Evolutionary conservation across 2,888 invertebrate genomes (phyloP), one percentile per base, ranked within the genome.

Genomic region (Bombylius discolor): DNA sequence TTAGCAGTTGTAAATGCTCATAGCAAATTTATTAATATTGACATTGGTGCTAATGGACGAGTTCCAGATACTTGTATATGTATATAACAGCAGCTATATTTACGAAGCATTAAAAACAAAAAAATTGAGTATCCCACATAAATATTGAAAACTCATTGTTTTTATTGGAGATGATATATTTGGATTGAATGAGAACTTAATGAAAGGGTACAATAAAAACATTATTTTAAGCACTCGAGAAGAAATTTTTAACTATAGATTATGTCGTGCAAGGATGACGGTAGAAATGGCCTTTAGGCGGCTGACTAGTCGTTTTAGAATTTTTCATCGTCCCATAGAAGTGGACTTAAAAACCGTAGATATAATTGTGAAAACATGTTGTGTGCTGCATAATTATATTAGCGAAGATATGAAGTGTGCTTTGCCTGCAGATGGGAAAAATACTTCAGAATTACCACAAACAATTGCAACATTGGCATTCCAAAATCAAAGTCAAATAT

Each of bases 161-260:
- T 52, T 56, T 23, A 52, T 56, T n/a, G 48, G 32, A 13, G 56
- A 56, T 45, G 51, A 56, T 44, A 36, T 36, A 23, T 56, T 47
- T 42, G 33, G 31, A 13, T 42, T 56, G 12, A 39, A 51, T 32
- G 39, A 48, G 31, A 9, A 51, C 32, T 32, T 55, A 13, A 56
- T 56, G 48, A 51, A 48, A 32, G 14, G 52, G 32, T 47, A 51
- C 45, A 55, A 44, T 33, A 46, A 52, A 32, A 47, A 47, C 9
- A 5, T 14, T 13, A 13, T 39, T 14, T 44, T 46, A 32, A 14
- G 1, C 13, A 14, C 11, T n/a, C 5, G 5, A 8, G 47, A 47
- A 14, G 42, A 47, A 55, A 51, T 51, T 4, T 55, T 49, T 33
- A 52, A 56, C 47, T 56, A 56, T 14, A 33, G 52, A 33, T 32